Evolutionary conservation across 2,113 vertebrate genomes (phyloP).

Genomic region (Urocolius indicus): DNA sequence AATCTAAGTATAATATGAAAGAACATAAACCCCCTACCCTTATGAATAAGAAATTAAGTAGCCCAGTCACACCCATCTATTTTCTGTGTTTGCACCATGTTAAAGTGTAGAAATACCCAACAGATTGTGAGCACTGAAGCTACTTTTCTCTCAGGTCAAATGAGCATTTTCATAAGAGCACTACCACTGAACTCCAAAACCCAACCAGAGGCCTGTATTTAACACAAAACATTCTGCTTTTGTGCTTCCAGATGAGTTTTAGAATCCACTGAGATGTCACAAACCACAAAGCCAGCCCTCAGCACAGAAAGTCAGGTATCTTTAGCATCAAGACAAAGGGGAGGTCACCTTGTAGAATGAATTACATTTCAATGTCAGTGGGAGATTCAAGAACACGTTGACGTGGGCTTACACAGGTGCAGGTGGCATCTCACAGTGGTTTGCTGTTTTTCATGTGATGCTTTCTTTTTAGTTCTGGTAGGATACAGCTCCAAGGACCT

Average conservation of each 20-base stretch:
- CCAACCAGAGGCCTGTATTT: not conserved
- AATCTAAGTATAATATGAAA: too few species aligned
- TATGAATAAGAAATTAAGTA: not conserved
- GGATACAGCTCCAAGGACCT: not conserved
- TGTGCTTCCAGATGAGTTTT: rapidly evolving
- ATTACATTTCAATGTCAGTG: rapidly evolving
- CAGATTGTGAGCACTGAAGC: rapidly evolving
- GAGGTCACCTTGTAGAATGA: not conserved
- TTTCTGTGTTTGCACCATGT: not conserved
- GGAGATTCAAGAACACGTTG: rapidly evolving
- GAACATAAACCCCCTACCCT: not conserved
- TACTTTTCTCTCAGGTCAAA: not conserved
- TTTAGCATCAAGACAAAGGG: not conserved
- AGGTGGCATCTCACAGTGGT: not conserved
- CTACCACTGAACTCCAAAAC: rapidly evolving
- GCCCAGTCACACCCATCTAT: not conserved
- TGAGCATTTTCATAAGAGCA: not conserved
- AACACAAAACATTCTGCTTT: rapidly evolving
- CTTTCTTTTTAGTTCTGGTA: not conserved
- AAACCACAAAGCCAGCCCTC: rapidly evolving
- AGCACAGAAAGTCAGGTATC: rapidly evolving
- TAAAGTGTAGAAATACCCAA: not conserved
- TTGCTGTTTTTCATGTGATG: rapidly evolving
- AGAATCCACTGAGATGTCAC: not conserved
- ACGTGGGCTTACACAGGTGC: rapidly evolving